Conservation (phyloP, 2,113 vertebrate genomes). For the Stegostoma tigrinum region DNA sequence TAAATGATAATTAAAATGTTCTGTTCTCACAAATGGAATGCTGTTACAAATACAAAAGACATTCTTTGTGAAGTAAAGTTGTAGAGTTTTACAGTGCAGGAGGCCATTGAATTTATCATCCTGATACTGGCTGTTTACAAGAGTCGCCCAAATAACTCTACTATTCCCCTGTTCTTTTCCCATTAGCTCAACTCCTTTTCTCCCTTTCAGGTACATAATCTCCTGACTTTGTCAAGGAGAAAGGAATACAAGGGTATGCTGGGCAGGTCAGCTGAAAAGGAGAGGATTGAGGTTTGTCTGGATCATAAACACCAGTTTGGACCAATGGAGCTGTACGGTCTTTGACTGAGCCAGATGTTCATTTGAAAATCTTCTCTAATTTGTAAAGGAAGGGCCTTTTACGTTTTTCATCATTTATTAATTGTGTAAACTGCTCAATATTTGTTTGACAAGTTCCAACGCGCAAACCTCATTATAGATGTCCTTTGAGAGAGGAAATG, state of each 20-base stretch:
- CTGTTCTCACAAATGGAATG: background rate
- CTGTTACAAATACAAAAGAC: background rate
- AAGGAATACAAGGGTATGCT: background rate
- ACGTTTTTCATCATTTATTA: background rate
- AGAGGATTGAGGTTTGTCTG: background rate
- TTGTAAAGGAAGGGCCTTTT: background rate
- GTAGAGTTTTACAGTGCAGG: background rate
- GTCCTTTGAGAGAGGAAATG: background rate
- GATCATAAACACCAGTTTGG: background rate
- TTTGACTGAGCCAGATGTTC: background rate
- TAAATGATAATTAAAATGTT: background rate
- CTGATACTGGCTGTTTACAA: background rate
- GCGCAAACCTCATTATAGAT: background rate
- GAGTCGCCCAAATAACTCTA: too few relatives aligned
- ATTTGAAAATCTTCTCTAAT: background rate
- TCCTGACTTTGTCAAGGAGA: too few relatives aligned
- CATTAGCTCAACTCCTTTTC: background rate
- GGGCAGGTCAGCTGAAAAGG: background rate
- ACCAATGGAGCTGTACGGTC: background rate
- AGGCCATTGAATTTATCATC: background rate
- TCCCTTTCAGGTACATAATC: background rate
- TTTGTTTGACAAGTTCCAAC: background rate
- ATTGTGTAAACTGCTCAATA: background rate
- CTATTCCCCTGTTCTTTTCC: background rate
- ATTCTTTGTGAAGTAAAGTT: background rate